Evolutionary conservation across 2,113 vertebrate genomes (phyloP).

Genomic region (Enhydra lutris): DNA sequence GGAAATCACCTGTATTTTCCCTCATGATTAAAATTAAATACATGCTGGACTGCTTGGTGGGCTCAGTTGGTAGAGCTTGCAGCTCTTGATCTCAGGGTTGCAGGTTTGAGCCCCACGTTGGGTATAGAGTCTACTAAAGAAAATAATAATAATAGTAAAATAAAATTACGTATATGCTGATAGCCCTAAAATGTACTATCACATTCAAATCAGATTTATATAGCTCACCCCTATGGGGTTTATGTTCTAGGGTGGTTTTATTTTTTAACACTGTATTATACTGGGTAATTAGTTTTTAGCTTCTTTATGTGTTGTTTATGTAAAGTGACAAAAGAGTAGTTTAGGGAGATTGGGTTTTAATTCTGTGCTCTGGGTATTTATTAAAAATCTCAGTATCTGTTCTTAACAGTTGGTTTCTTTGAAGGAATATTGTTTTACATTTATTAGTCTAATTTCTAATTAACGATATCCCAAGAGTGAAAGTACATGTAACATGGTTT

Average conservation of each 20-base stretch:
- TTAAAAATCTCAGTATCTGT: neutral
- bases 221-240: neutral
- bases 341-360: neutral
- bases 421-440: neutral
- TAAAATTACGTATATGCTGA: neutral
- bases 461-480: neutral
- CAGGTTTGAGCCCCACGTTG: neutral
- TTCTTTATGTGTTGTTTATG: constrained; percentile 16
- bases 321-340: neutral
- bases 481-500: neutral
- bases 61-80: neutral
- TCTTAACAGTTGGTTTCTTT: neutral
- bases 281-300: neutral
- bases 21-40: neutral
- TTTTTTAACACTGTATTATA: neutral
- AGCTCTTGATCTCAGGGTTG: neutral
- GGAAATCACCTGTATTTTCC: neutral
- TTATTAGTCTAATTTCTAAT: constrained; percentile 17
- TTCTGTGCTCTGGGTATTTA: neutral
- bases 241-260: neutral
- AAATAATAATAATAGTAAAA: neutral
- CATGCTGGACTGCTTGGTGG: neutral
- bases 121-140: neutral
- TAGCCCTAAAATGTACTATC: neutral
- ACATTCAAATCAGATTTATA: neutral